Base-by-base conservation (phyloP, 2,113 vertebrate species). In the Cettia cetti region DNA sequence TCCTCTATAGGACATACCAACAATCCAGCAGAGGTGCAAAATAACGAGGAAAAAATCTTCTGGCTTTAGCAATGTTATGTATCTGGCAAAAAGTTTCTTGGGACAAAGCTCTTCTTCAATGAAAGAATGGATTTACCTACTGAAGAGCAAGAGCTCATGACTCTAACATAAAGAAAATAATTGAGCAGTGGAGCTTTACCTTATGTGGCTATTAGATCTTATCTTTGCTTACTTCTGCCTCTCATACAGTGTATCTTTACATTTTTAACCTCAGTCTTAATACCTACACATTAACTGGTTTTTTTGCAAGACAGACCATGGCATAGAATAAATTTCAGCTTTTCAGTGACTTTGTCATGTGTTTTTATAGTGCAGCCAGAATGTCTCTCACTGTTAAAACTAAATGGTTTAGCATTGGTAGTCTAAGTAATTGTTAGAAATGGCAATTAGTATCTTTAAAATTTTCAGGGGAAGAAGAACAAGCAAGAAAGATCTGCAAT, bases 291-390 rank as follows among this genome's bases (percentile, higher is more conserved):
- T 50, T 30, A 77, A 13, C 17, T 33, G 5, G 0, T 5, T 21
- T 56, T 66, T 75, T n/a, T 22, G 20, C 11, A 11, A 47, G 20
- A 21, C 11, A 47, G 21, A 47, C 21, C 45, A 47, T 11, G 20
- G 45, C 20, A 11, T 6, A 57, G 37, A 84, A 57, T 40, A 57
- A 70, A 78, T 53, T 54, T 81, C 72, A 86, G 44, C 47, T 82
- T 89, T 56, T 71, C 35, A 59, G 30, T 5, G 16, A 45, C 64
- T 74, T 23, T 39, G 33, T 49, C 35, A 56, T 0, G 0, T 33
- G n/a, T 23, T 49, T 89, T 84, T 63, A 42, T 11, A 47, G 42
- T 11, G 30, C 56, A 91, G 30, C 39, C 77, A 63, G 42, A 89
- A 89, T 2, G 3, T 39, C 60, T 57, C 31, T 75, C 30, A 66